phyloP scores from a whole-genome alignment of 2,888 invertebrate genomes.

The Graphium colonna region DNA sequence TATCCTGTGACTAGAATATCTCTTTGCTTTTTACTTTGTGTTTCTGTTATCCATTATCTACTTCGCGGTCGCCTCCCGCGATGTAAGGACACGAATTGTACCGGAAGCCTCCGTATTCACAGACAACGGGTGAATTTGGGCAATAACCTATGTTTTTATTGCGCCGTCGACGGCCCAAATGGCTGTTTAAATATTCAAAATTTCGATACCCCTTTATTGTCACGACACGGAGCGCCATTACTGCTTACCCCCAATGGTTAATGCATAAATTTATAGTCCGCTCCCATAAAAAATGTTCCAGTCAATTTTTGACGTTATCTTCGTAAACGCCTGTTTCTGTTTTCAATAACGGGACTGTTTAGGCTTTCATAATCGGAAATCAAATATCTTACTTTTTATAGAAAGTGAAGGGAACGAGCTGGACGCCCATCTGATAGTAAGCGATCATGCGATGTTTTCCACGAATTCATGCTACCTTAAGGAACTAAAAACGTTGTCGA shows the following conservation, averaged over 20 bases:
- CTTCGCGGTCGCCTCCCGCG: neutral
- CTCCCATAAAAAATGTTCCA: neutral
- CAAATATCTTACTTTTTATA: neutral
- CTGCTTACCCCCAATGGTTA: neutral
- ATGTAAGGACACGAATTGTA: slow-evolving; percentile 39
- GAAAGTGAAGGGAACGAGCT: neutral
- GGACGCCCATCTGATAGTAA: neutral
- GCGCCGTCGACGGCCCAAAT: slow-evolving; percentile 39
- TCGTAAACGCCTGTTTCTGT: neutral
- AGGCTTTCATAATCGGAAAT: neutral
- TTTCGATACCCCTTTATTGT: slow-evolving; percentile 62
- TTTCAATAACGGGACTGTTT: neutral
- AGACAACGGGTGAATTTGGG: slow-evolving; percentile 44
- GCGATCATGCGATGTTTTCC: too few relatives aligned
- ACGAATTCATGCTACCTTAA: too few relatives aligned
- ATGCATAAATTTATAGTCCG: neutral
- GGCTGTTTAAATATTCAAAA: slow-evolving; percentile 64
- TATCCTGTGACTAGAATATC: too few relatives aligned
- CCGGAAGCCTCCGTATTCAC: slow-evolving; percentile 48
- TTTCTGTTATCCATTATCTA: too few relatives aligned
- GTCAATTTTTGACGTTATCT: neutral
- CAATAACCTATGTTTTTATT: slow-evolving; percentile 53
- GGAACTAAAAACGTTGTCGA: too few relatives aligned
- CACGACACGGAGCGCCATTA: slow-evolving; percentile 30
- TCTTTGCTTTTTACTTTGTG: too few relatives aligned